phyloP scores from a whole-genome alignment of 1,140 invertebrate species.

The Solenopsis invicta region DNA sequence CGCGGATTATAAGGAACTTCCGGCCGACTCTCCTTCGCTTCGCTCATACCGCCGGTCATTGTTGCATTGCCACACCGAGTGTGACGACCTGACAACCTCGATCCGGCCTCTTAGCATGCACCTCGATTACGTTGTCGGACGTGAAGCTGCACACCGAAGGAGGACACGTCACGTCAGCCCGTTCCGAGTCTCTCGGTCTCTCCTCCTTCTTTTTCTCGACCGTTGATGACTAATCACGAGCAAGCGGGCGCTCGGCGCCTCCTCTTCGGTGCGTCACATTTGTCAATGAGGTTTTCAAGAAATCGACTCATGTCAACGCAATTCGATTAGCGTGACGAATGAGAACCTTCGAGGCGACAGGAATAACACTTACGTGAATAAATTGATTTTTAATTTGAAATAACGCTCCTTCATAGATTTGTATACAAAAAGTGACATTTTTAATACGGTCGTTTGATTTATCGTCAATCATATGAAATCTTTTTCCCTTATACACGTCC shows the following conservation, averaged over 20 bases:
- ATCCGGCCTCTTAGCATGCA: constrained; percentile 74
- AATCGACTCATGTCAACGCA: constrained; percentile 38
- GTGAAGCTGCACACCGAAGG: constrained; percentile 61
- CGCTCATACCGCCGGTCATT: constrained; percentile 80
- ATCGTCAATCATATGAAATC: background rate
- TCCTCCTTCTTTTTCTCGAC: constrained; percentile 4
- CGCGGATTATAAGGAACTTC: constrained; percentile 83
- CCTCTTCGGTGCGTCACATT: background rate
- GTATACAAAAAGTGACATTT: no score
- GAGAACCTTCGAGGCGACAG: background rate
- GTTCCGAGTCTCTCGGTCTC: constrained; percentile 12
- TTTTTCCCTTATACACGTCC: background rate
- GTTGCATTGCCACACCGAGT: constrained; percentile 81
- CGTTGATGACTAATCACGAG: constrained; percentile 41
- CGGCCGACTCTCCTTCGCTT: constrained; percentile 76
- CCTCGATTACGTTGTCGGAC: constrained; percentile 69
- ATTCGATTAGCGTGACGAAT: constrained; percentile 16
- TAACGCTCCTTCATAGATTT: background rate
- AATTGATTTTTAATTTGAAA: background rate
- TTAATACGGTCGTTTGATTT: background rate
- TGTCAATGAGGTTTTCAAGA: background rate
- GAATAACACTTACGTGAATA: background rate
- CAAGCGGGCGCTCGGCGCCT: constrained; percentile 6
- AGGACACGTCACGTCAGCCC: constrained; percentile 54
- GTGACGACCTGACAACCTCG: constrained; percentile 84